A percentile compares a stretch with the other conserved stretches of the same genome.
Conservation (phyloP, 2,888 invertebrate species). For the Drosophila pseudotalamancana region DNA sequence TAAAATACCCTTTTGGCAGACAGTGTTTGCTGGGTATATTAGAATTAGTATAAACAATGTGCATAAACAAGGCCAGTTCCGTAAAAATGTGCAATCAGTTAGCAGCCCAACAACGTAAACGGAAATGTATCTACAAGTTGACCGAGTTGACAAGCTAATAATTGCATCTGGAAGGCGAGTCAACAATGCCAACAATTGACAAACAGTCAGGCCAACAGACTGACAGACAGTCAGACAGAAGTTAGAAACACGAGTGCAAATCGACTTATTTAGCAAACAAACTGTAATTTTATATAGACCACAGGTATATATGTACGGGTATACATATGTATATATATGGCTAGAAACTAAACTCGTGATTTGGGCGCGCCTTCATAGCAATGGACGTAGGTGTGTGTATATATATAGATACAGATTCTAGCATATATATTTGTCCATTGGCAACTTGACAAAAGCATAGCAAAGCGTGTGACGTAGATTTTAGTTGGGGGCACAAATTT, state of each 20-base stretch:
- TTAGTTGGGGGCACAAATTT: constrained; percentile 8
- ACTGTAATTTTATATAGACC: constrained; percentile 3
- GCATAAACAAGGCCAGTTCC: constrained; percentile 67
- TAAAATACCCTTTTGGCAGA: not conserved
- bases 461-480: constrained; percentile 43
- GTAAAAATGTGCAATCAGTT: constrained; percentile 65
- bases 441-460: constrained; percentile 45
- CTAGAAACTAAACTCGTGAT: constrained; percentile 50
- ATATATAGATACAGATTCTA: not conserved
- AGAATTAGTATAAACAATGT: constrained; percentile 13
- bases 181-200: constrained; percentile 59
- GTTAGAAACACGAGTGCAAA: constrained; percentile 26
- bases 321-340: constrained; percentile 19
- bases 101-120: constrained; percentile 36
- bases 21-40: not conserved
- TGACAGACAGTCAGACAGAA: not conserved
- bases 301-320: not conserved
- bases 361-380: constrained; percentile 51
- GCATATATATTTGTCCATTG: constrained; percentile 20
- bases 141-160: constrained; percentile 58
- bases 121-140: constrained; percentile 61
- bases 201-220: constrained; percentile 11
- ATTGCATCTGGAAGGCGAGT: constrained; percentile 61
- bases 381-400: not conserved
- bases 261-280: constrained; percentile 18